Percentiles rank a stretch among this genome's conserved stretches.
Evolutionary conservation across 2,888 invertebrate genomes (phyloP).

Genomic region (Heteropelma amictum): DNA sequence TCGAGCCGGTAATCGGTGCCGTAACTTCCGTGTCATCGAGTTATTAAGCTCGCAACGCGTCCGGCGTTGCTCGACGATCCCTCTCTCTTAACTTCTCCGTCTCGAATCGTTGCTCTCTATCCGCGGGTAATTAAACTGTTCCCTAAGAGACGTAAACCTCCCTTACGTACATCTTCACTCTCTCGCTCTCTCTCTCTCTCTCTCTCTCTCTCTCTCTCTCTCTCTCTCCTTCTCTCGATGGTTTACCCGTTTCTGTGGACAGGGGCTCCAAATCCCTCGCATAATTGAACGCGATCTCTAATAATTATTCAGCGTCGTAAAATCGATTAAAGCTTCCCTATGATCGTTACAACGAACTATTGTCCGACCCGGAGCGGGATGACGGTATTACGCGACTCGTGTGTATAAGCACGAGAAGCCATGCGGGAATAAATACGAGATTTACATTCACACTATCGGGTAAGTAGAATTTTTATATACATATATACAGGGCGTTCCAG

Average conservation of each 20-base stretch:
- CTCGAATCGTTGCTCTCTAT: slow-evolving; percentile 24
- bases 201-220: slow-evolving; percentile 8
- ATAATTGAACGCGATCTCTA: slow-evolving; percentile 19
- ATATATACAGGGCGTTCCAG: too few relatives aligned
- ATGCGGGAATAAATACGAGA: too few relatives aligned
- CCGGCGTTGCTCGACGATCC: neutral
- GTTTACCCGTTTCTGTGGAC: slow-evolving; percentile 2
- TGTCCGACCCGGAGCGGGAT: slow-evolving; percentile 7
- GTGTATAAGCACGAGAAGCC: too few relatives aligned
- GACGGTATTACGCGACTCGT: too few relatives aligned
- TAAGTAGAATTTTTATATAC: too few relatives aligned
- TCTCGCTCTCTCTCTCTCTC: too few relatives aligned
- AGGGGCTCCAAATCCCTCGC: slow-evolving; percentile 2
- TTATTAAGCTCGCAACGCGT: slow-evolving; percentile 46
- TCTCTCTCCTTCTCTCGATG: neutral
- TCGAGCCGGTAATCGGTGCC: slow-evolving; percentile 42
- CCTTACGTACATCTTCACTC: too few relatives aligned
- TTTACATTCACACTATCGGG: too few relatives aligned
- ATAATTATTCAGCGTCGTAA: slow-evolving; percentile 43
- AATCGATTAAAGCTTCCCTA: too few relatives aligned
- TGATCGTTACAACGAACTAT: neutral
- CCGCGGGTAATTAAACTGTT: slow-evolving; percentile 48
- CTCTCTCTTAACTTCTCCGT: neutral
- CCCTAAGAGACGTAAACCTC: slow-evolving; percentile 44
- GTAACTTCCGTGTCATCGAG: slow-evolving; percentile 51